These are phyloP conservation scores for Hydraecia micacea DNA, from an alignment of 2,888 invertebrate genomes.

Conservation along the genomic window DNA sequence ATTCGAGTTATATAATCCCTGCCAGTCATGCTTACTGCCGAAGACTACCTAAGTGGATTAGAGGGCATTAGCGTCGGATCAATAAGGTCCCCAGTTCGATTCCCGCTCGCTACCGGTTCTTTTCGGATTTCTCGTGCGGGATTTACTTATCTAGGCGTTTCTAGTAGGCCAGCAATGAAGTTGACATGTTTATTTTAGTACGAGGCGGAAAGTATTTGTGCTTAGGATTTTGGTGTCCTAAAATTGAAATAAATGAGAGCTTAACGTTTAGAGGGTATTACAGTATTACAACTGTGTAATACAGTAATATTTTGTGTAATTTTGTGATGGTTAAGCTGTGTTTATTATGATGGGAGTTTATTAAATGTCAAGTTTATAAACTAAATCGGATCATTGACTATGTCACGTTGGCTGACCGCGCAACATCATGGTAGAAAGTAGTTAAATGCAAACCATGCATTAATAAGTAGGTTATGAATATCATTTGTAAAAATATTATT, in stretches of 20 bases:
- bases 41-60: constrained; percentile 86
- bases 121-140: constrained; percentile 57
- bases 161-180: constrained; percentile 48
- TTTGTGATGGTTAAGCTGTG: constrained; percentile 13
- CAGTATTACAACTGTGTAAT: constrained; percentile 26
- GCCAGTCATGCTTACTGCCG: constrained; percentile 85
- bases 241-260: constrained; percentile 52
- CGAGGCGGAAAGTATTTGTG: constrained; percentile 36
- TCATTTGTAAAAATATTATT: background rate
- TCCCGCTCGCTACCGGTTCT: constrained; percentile 68
- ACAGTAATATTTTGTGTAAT: constrained; percentile 41
- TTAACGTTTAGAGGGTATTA: constrained; percentile 42
- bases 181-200: constrained; percentile 65
- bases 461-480: background rate
- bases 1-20: constrained; percentile 77
- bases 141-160: constrained; percentile 61
- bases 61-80: constrained; percentile 83
- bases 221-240: constrained; percentile 39
- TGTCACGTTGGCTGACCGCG: background rate
- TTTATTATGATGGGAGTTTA: constrained; percentile 37
- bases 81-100: constrained; percentile 76
- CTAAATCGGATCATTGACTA: constrained; percentile 27
- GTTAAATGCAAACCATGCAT: background rate
- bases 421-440: background rate
- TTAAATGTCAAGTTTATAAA: constrained; percentile 35